Conservation (phyloP, 2,888 invertebrate genomes). For the Kryphioiulus occultus region DNA sequence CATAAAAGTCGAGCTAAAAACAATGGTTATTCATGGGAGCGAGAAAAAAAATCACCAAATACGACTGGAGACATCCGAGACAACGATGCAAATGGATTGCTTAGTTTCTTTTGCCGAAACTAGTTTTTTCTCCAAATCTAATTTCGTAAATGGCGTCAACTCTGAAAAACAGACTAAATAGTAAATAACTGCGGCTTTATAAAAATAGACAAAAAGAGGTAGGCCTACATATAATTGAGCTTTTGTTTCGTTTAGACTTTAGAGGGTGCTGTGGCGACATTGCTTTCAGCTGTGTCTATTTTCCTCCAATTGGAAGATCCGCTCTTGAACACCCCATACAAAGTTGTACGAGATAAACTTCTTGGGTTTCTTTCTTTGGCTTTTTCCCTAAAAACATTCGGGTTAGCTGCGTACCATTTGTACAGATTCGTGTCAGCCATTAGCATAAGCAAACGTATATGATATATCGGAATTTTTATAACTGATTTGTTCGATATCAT, state of each 20-base stretch:
- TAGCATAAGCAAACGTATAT: too few relatives aligned
- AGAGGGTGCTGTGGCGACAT: background rate
- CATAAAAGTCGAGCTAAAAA: slow-evolving; percentile 11
- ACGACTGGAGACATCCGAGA: slow-evolving; percentile 18
- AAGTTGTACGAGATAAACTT: too few relatives aligned
- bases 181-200: slow-evolving; percentile 11
- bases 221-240: slow-evolving; percentile 6
- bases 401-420: too few relatives aligned
- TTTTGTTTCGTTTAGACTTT: background rate
- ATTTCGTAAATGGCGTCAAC: slow-evolving; percentile 20
- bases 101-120: slow-evolving; percentile 29
- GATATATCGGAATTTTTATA: too few relatives aligned
- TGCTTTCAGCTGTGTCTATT: background rate
- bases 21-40: slow-evolving; percentile 9
- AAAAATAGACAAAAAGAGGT: background rate
- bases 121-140: background rate
- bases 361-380: too few relatives aligned
- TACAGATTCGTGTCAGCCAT: too few relatives aligned
- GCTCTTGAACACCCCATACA: background rate
- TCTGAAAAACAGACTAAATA: slow-evolving; percentile 20
- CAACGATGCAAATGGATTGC: background rate
- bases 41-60: background rate
- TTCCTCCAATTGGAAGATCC: background rate
- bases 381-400: too few relatives aligned
- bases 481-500: too few relatives aligned